These are phyloP conservation scores for Enteromius anoplus DNA, from an alignment of 2,797 vertebrate species.

Conservation along the genomic window DNA sequence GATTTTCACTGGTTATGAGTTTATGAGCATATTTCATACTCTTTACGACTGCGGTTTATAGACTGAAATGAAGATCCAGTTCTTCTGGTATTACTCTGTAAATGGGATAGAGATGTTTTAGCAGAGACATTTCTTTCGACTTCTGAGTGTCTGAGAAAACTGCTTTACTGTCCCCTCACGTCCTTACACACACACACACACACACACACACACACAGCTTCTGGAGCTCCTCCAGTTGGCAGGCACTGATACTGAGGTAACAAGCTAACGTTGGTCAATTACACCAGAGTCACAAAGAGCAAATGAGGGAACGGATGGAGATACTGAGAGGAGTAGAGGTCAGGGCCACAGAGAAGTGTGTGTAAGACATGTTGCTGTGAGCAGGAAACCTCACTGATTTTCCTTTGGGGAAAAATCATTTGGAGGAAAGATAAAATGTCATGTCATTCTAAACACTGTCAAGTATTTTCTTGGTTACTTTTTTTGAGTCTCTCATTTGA, in stretches of 20 bases:
- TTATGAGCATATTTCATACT: conserved; percentile 19
- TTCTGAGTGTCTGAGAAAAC: conserved; percentile 32
- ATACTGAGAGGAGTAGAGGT: conserved; percentile 14
- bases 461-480: background rate
- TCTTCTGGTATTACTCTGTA: conserved; percentile 16
- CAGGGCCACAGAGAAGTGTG: background rate
- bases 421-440: background rate
- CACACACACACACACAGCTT: background rate
- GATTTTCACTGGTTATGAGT: conserved; percentile 9
- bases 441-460: background rate
- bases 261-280: conserved; percentile 56
- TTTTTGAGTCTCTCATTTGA: background rate
- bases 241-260: conserved; percentile 44
- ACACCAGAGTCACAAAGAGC: conserved; percentile 35
- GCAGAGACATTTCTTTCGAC: background rate
- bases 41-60: conserved; percentile 16
- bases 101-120: conserved; percentile 28
- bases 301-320: background rate
- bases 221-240: conserved; percentile 47
- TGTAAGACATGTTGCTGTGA: conserved; percentile 10
- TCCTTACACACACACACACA: background rate
- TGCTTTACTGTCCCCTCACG: conserved; percentile 32
- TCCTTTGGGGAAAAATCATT: background rate
- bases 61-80: conserved; percentile 15
- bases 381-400: background rate